phyloP scores from a whole-genome alignment of 2,113 vertebrate species.

The Neolamprologus kungweensis region DNA sequence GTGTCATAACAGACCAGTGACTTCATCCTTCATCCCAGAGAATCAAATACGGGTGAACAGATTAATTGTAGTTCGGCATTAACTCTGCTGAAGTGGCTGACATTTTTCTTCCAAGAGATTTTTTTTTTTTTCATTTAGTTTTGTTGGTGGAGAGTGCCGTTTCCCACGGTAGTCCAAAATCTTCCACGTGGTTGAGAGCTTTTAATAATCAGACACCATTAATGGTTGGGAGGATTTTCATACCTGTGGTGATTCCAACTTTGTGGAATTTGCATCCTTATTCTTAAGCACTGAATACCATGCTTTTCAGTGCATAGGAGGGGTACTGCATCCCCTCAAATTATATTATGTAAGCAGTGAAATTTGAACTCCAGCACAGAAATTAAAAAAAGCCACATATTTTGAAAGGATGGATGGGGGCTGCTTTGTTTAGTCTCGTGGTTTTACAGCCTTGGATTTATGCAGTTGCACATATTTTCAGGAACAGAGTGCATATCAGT shows the following conservation, averaged over 20 bases:
- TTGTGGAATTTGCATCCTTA: neutral
- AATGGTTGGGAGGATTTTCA: neutral
- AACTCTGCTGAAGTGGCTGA: neutral
- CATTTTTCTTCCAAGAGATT: accelerated
- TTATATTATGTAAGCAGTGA: neutral
- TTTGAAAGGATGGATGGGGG: neutral
- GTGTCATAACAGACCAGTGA: neutral
- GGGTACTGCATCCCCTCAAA: neutral
- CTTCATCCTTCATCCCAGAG: neutral
- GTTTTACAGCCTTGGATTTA: neutral
- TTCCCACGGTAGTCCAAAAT: accelerated
- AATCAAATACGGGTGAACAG: neutral
- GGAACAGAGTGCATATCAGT: neutral
- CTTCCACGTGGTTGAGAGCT: neutral
- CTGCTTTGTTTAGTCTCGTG: neutral
- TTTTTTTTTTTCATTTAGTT: neutral
- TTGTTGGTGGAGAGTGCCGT: neutral
- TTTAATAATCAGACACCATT: neutral
- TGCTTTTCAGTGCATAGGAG: neutral
- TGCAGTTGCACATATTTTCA: neutral
- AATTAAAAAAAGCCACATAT: accelerated
- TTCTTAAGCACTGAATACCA: neutral
- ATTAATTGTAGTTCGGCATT: neutral
- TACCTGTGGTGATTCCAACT: neutral
- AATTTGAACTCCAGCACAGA: neutral